Evolutionary conservation across 2,888 invertebrate species (phyloP).

Genomic region (Neoscelio sp.): DNA sequence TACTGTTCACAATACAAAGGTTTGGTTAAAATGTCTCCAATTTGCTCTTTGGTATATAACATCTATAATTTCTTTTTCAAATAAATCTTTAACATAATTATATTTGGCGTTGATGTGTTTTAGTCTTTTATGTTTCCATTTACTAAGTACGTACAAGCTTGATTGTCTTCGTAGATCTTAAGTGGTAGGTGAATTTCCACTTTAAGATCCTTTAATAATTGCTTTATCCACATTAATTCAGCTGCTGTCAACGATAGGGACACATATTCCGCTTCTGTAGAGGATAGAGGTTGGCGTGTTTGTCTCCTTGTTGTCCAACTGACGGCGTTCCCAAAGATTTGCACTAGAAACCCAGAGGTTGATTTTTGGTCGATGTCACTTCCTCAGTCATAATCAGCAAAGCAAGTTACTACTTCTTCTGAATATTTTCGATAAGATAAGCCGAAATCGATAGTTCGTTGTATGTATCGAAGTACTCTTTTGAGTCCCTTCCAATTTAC

Average conservation of each 20-base stretch:
- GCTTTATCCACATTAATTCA: conserved; percentile 72
- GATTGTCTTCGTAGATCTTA: conserved; percentile 70
- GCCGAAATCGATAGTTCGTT: conserved; percentile 26
- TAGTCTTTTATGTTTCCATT: conserved; percentile 68
- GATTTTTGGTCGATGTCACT: conserved; percentile 68
- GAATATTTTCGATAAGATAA: background rate
- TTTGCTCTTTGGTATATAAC: conserved; percentile 43
- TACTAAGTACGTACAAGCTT: conserved; percentile 68
- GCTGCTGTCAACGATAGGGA: conserved; percentile 66
- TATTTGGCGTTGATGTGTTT: conserved; percentile 70
- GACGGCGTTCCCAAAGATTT: conserved; percentile 70
- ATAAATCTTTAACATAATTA: conserved; percentile 66
- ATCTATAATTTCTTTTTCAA: conserved; percentile 25
- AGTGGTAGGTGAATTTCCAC: conserved; percentile 24
- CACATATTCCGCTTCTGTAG: conserved; percentile 77
- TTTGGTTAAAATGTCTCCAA: conserved; percentile 48
- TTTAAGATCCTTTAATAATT: conserved; percentile 69
- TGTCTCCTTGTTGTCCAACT: conserved; percentile 76
- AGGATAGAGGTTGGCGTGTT: conserved; percentile 72
- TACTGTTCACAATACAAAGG: background rate
- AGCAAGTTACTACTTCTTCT: background rate
- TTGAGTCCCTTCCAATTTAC: conserved; percentile 48
- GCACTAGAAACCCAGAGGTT: conserved; percentile 73
- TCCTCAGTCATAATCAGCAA: conserved; percentile 14
- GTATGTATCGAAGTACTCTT: conserved; percentile 56